Conservation (phyloP, 2,888 invertebrate genomes). For the Operophtera brumata region DNA sequence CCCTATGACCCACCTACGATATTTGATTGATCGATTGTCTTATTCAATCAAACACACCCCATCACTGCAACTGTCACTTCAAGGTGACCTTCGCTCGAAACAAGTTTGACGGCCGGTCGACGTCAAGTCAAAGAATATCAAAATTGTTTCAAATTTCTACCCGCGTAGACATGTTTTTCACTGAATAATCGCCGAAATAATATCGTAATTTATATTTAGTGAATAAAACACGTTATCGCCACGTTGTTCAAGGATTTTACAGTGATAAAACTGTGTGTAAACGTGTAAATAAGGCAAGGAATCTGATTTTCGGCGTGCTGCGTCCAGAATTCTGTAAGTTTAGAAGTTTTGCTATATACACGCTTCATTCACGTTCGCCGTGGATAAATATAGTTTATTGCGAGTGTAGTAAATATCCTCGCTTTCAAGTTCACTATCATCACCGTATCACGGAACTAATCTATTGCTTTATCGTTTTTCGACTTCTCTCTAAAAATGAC, state of each 20-base stretch:
- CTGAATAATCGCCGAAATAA: constrained; percentile 51
- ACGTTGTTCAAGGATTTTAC: constrained; percentile 56
- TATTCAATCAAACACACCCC: not conserved
- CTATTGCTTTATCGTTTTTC: no score
- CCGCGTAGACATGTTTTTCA: constrained; percentile 68
- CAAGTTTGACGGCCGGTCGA: constrained; percentile 58
- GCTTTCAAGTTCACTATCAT: not conserved
- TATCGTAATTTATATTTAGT: constrained; percentile 42
- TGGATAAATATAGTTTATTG: constrained; percentile 35
- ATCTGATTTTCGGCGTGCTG: constrained; percentile 29
- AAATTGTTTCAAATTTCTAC: constrained; percentile 70
- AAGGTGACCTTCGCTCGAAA: constrained; percentile 72
- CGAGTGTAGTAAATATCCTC: constrained; percentile 24
- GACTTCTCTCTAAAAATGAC: no score
- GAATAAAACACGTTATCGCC: constrained; percentile 42
- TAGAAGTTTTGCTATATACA: constrained; percentile 45
- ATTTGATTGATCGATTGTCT: not conserved
- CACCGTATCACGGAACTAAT: not conserved
- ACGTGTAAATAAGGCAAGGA: constrained; percentile 18
- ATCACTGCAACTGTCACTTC: constrained; percentile 50
- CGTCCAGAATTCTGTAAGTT: constrained; percentile 51
- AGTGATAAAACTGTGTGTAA: constrained; percentile 56
- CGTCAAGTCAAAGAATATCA: constrained; percentile 63
- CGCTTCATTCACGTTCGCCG: constrained; percentile 25
- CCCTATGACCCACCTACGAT: no score